phyloP scores from a whole-genome alignment of 2,888 invertebrate species.

The Aporophyla nigra region DNA sequence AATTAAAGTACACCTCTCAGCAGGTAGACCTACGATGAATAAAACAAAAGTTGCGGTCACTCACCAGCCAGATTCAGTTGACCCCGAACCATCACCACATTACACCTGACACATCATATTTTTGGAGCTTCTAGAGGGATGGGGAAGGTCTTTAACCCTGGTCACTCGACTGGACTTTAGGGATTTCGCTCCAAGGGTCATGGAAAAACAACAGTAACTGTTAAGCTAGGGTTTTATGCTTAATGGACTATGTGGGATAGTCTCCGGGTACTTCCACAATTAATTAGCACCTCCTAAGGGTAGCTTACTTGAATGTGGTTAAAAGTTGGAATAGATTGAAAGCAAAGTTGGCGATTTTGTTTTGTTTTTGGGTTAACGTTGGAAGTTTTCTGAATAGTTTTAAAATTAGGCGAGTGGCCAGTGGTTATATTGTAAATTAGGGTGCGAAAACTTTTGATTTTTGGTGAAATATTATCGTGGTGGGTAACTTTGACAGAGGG shows the following conservation, averaged over 20 bases:
- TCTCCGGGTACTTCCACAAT: constrained; percentile 83
- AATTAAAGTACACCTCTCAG: constrained; percentile 86
- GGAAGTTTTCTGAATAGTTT: constrained; percentile 60
- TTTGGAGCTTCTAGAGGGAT: constrained; percentile 37
- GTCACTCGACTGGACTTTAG: constrained; percentile 81
- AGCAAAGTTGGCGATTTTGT: constrained; percentile 66
- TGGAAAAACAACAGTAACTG: constrained; percentile 83
- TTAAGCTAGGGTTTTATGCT: constrained; percentile 82
- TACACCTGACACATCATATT: constrained; percentile 51
- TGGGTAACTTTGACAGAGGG: neutral
- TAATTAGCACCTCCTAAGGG: constrained; percentile 85
- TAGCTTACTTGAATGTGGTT: constrained; percentile 72
- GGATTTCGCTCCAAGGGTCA: constrained; percentile 83
- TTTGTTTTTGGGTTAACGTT: constrained; percentile 47
- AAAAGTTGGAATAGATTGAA: constrained; percentile 72
- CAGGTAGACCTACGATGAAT: constrained; percentile 84
- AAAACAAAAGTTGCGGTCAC: constrained; percentile 84
- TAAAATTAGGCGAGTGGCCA: constrained; percentile 32
- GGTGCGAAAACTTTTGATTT: constrained; percentile 18
- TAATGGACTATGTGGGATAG: constrained; percentile 85
- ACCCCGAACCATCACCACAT: constrained; percentile 63
- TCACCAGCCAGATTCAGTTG: constrained; percentile 70
- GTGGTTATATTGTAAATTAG: constrained; percentile 40
- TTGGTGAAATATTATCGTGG: constrained; percentile 1
- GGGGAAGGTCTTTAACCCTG: constrained; percentile 67